Evolutionary conservation across 2,888 invertebrate species (phyloP).

Genomic region (Orthonevra nobilis): DNA sequence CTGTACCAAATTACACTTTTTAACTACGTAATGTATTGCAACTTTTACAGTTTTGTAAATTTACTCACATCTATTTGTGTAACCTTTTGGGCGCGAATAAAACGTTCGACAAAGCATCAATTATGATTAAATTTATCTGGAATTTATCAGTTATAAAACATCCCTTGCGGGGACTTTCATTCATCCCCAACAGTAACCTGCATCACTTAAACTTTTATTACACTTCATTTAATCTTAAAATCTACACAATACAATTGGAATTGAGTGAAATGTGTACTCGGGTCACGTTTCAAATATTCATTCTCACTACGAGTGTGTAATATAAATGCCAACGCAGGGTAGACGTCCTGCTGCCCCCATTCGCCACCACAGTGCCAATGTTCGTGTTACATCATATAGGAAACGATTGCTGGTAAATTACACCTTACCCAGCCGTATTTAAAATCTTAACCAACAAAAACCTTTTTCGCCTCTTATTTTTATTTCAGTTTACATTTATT

Average conservation of each 20-base stretch:
- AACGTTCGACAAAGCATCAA: too few species aligned
- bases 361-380: not conserved
- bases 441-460: constrained; percentile 21
- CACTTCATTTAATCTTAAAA: constrained; percentile 22
- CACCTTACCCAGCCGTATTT: constrained; percentile 1
- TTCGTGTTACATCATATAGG: constrained; percentile 46
- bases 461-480: constrained; percentile 1
- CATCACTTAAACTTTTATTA: constrained; percentile 56
- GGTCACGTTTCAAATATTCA: constrained; percentile 69
- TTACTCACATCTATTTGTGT: too few species aligned
- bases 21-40: too few species aligned
- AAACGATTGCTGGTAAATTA: constrained; percentile 10
- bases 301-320: constrained; percentile 59
- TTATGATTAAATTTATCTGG: too few species aligned
- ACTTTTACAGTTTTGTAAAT: too few species aligned
- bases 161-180: not conserved
- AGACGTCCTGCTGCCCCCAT: constrained; percentile 39
- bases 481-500: too few species aligned
- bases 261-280: constrained; percentile 55
- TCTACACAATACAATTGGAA: constrained; percentile 45
- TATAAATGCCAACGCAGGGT: constrained; percentile 55
- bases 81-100: too few species aligned
- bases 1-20: too few species aligned
- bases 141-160: not conserved
- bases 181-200: constrained; percentile 25